Evolutionary conservation across 2,113 vertebrate species (phyloP), one percentile per base, ranked within the genome.

Genomic region (Girardinichthys multiradiatus): DNA sequence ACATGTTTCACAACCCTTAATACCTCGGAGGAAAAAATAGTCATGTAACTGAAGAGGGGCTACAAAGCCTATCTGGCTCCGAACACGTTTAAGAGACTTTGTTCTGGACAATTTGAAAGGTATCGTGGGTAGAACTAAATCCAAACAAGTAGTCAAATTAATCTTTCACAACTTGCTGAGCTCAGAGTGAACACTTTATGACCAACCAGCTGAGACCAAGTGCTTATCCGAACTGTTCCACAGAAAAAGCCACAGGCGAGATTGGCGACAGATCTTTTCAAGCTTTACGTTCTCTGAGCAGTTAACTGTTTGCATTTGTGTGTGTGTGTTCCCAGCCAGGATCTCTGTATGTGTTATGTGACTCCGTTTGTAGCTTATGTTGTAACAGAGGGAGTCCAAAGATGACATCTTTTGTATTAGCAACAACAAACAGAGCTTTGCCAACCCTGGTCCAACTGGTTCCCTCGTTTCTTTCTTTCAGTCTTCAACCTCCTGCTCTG

Each of bases 331-430:
- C 24, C 30, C 69, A 33, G 80, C 82, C 70, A 83, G 28, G 26
- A 31, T 74, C 74, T 82, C 37, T 82, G 70, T 30, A 68, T 64
- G 77, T 69, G 72, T 80, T 74, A 81, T 61, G 54, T 57, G 64
- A 84, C 73, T 79, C 72, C 54, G 57, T 79, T 76, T 80, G 74
- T 72, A 79, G 77, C 68, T 29, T 84, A 86, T 86, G 85, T 29
- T 76, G 37, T n/a, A 87, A 78, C 81, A 87, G 81, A 88, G 77
- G 84, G 85, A 82, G 72, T 75, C 74, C 63, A 80, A 79, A 75
- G 76, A 83, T 83, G 89, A 73, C 82, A 87, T 84, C 73, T 84
- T 83, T 80, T 69, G 80, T 73, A 68, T 75, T 61, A 78, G 27
- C 68, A 82, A 89, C 75, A 90, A 89, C 85, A 87, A 88, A 85